Percentiles rank a stretch among this genome's conserved stretches.
These are phyloP conservation scores for Altica lythri DNA, from an alignment of 2,888 invertebrate genomes.

Conservation along the genomic window DNA sequence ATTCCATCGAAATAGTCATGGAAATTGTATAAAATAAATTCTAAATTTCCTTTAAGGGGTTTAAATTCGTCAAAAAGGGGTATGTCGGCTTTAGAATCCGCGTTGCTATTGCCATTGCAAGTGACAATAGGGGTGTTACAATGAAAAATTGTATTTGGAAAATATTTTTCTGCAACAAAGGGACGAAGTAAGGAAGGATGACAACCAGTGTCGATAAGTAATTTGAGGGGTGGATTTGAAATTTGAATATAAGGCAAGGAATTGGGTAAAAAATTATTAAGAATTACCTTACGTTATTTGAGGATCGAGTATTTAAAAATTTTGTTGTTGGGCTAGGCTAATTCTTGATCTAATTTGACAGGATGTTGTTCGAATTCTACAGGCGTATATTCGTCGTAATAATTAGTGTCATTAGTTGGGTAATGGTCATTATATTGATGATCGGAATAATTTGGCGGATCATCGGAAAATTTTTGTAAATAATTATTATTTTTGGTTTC, in stretches of 20 bases:
- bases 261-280: background rate
- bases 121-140: conserved; percentile 2
- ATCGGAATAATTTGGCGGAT: background rate
- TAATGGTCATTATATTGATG: no score
- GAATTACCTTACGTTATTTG: no score
- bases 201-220: conserved; percentile 1
- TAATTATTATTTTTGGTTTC: background rate
- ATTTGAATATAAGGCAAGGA: background rate
- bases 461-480: background rate
- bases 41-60: background rate
- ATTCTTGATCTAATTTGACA: no score
- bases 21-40: conserved; percentile 4
- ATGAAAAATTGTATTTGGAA: background rate
- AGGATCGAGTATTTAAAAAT: no score
- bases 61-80: background rate
- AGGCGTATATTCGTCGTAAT: no score
- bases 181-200: background rate
- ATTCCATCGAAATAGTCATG: background rate
- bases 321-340: no score
- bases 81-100: background rate
- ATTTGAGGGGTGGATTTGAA: background rate
- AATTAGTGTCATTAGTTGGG: no score
- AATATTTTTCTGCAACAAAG: conserved; percentile 2
- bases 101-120: background rate
- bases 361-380: no score